Conservation (phyloP, 1,140 invertebrate genomes). For the Hylyphantes graminicola region DNA sequence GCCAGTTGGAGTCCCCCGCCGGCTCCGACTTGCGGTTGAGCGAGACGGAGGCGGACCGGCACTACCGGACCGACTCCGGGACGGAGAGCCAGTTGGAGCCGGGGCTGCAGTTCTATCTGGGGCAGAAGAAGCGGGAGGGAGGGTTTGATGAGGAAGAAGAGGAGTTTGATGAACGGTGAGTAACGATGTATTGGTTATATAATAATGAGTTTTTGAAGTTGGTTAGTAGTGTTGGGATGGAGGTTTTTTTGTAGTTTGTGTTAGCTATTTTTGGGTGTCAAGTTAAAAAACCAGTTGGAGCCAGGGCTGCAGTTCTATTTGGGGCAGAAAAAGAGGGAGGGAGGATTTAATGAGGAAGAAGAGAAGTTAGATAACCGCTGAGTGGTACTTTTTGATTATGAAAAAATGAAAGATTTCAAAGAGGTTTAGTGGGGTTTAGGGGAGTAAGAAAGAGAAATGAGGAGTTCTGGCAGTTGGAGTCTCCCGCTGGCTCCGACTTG, state of each 20-base stretch:
- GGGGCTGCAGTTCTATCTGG: slow-evolving; percentile 28
- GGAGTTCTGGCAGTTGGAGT: slow-evolving; percentile 88
- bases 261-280: no score
- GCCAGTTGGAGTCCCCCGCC: slow-evolving; percentile 86
- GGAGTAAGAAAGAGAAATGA: slow-evolving; percentile 91
- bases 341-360: no score
- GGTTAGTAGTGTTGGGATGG: no score
- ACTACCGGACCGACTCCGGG: slow-evolving; percentile 72
- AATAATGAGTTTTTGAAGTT: no score
- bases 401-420: slow-evolving; percentile 70
- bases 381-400: no score
- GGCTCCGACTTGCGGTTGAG: slow-evolving; percentile 91
- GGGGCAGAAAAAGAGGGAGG: no score
- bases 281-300: no score
- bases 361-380: no score
- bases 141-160: slow-evolving; percentile 56
- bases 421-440: slow-evolving; percentile 66
- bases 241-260: no score
- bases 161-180: slow-evolving; percentile 27
- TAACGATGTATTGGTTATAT: no score
- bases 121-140: slow-evolving; percentile 34
- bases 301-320: no score
- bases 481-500: slow-evolving; percentile 86
- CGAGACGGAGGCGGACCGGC: slow-evolving; percentile 88
- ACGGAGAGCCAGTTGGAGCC: slow-evolving; percentile 57